Base-by-base conservation (phyloP, 2,888 invertebrate genomes). In the Congeria kusceri region DNA sequence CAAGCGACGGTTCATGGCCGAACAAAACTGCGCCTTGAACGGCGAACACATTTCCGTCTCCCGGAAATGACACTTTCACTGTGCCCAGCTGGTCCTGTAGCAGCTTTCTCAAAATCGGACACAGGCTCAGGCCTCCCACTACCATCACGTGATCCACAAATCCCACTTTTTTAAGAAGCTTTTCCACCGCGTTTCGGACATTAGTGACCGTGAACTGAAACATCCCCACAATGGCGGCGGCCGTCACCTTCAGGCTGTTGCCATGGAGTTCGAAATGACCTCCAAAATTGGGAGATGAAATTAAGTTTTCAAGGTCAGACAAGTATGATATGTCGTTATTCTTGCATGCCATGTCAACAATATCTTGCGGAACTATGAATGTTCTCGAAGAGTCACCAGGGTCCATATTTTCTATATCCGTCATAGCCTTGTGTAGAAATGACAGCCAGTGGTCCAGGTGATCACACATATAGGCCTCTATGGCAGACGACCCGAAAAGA, bases 21-120 rank as follows among this genome's bases (percentile, higher is more conserved):
- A 74, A 77, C 65, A 80, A 32, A 9, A 83, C 68, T 0, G 79
- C 77, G 9, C 83, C 83, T 65, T 78, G 79, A 2, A 68, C 49
- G 1, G 61, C 67, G 58, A 74, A 73, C 23, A 67, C 27, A 20
- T 64, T 58, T 32, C 71, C 67, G 15, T 69, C 69, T n/a, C 23
- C 28, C 28, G 71, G 71, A 47, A 77, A 74, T 13, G 46, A 29
- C 1, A 77, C 39, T 27, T 63, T 70, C 18, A 62, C 29, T 39
- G 56, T 53, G 20, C 44, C 53, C 32, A 80, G 23, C 15, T 15
- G 29, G 13, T 57, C 25, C 25, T 59, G n/a, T 13, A 83, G 63
- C 27, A 64, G 67, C 0, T 29, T 56, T 47, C 67, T 57, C 0
- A 83, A 68, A 28, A 73, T 32, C 25, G 58, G 32, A 62, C 59